Evolutionary conservation across 2,797 vertebrate genomes (phyloP), one percentile per base, ranked within the genome.

Genomic region (Taeniopygia guttata): DNA sequence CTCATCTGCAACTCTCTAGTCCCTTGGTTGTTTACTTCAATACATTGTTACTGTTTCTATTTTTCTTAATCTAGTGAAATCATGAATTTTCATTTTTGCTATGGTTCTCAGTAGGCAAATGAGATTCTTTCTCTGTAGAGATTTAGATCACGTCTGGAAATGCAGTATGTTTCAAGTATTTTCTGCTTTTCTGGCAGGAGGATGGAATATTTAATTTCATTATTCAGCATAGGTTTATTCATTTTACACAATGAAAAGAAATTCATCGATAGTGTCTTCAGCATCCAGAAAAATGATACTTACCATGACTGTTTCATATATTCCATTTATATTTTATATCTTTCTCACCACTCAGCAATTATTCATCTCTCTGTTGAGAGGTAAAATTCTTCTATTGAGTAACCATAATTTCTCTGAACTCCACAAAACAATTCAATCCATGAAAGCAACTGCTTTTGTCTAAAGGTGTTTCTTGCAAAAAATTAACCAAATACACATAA

Each of bases 291-390:
- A 38, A 95, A 93, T 93, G 11, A 84, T 92, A 76, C 79, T 87
- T 94, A 54, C 69, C 64, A 32, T 76, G 92, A 45, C 79, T 92
- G 66, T 88, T 96, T 77, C 87, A 77, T 75, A 95, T 78, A 95
- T 70, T 76, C 76, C 78, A 95, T 96, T 96, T 95, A 94, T 96
- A 96, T 97, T 96, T 96, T 93, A 96, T 96, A 84, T 91, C 94
- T 95, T 94, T 87, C 80, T 95, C 56, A 90, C 93, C 73, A 75
- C 84, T 95, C 60, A 74, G 87, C 73, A 94, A 84, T 96, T 94
- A 86, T 80, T 94, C 52, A 87, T 84, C 79, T 78, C 88, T 91
- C 63, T 93, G 68, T 79, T 89, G 78, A 94, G 56, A 90, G 59
- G 67, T 86, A 66, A 78, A 93, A 80, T 87, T 87, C 79, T 84